Percentiles rank a stretch among this genome's conserved stretches.
Conservation (phyloP, 2,797 vertebrate species). For the Pseudochaenichthys georgianus region DNA sequence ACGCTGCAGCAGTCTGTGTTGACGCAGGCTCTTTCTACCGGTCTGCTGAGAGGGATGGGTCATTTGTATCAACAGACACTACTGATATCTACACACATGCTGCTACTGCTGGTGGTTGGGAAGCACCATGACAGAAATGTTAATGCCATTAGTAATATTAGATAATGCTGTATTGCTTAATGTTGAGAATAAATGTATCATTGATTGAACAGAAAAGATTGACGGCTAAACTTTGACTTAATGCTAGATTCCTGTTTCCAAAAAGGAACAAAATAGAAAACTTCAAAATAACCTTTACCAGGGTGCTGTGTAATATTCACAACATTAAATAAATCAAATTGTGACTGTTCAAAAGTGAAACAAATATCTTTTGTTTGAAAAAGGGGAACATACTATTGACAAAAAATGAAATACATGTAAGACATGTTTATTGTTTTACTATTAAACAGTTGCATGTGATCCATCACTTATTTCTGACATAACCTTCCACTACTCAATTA, state of each 20-base stretch:
- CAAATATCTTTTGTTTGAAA: background rate
- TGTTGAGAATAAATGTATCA: background rate
- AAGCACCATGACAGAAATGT: background rate
- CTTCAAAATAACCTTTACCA: background rate
- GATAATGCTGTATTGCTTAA: background rate
- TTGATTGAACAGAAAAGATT: background rate
- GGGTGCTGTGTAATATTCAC: background rate
- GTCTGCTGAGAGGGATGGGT: slow-evolving; percentile 34
- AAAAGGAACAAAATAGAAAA: background rate
- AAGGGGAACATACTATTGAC: background rate
- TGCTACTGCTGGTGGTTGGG: slow-evolving; percentile 16
- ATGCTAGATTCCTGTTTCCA: background rate
- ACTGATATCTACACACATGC: slow-evolving; percentile 26
- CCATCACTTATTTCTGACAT: background rate
- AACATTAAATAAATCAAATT: background rate
- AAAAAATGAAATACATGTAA: background rate
- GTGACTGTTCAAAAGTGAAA: background rate
- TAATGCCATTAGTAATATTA: background rate
- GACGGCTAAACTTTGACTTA: background rate
- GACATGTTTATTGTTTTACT: background rate
- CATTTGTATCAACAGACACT: slow-evolving; percentile 27
- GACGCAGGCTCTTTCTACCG: slow-evolving; percentile 57
- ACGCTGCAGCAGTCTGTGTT: slow-evolving; percentile 45
- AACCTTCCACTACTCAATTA: background rate
- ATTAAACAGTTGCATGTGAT: background rate